Evolutionary conservation across 2,888 invertebrate genomes (phyloP).

Genomic region (Hedya salicella): DNA sequence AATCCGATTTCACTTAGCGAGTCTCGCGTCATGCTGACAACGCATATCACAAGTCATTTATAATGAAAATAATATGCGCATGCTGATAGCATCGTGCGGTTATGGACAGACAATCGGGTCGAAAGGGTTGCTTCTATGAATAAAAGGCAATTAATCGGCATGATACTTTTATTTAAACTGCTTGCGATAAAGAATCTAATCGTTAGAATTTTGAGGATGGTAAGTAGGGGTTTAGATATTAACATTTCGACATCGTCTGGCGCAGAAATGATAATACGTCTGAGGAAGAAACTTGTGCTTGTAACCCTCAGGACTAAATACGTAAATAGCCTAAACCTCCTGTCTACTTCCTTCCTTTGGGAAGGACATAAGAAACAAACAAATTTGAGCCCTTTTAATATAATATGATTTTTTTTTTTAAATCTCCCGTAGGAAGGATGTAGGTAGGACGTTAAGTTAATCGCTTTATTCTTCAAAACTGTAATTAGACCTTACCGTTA

Average conservation of each 20-base stretch:
- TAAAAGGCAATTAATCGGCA: conserved; percentile 69
- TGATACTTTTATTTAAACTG: conserved; percentile 57
- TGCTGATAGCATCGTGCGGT: conserved; percentile 72
- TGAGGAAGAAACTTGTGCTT: no score
- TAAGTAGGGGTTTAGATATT: background rate
- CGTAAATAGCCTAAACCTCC: no score
- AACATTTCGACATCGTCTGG: background rate
- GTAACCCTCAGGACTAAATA: no score
- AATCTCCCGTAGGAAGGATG: no score
- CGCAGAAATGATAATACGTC: background rate
- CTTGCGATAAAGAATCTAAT: conserved; percentile 42
- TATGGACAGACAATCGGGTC: conserved; percentile 58
- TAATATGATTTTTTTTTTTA: no score
- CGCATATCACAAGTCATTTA: conserved; percentile 79
- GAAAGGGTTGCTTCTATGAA: conserved; percentile 70
- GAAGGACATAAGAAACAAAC: no score
- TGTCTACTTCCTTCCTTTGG: no score
- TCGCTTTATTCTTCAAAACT: no score
- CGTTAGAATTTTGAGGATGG: conserved; percentile 12
- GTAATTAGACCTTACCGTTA: no score
- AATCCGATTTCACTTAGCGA: conserved; percentile 64
- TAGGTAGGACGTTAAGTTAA: no score
- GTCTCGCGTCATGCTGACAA: conserved; percentile 81
- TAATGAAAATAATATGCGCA: conserved; percentile 70
- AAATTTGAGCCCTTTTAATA: no score